A percentile compares a stretch with the other conserved stretches of the same genome.
phyloP scores from a whole-genome alignment of 2,113 vertebrate species.

The Sinocyclocheilus grahami region DNA sequence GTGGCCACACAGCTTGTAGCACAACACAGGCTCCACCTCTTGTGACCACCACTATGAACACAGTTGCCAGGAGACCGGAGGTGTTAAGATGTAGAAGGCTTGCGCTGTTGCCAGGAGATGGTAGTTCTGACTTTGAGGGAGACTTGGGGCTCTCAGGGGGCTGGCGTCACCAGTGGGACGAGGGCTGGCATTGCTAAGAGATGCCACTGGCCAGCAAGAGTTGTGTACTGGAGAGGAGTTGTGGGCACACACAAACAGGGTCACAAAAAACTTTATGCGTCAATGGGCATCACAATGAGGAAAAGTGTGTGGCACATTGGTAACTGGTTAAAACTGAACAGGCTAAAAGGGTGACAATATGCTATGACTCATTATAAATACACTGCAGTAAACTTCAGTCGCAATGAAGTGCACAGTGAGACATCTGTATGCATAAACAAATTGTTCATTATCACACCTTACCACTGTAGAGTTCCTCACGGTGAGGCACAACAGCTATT shows the following conservation, averaged over 20 bases:
- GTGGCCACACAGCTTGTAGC: slow-evolving; percentile 57
- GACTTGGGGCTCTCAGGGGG: slow-evolving; percentile 52
- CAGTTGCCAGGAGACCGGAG: slow-evolving; percentile 66
- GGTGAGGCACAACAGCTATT: neutral
- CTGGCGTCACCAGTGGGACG: slow-evolving; percentile 44
- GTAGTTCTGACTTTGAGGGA: slow-evolving; percentile 38
- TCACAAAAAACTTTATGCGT: slow-evolving; percentile 49
- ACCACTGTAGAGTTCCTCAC: neutral
- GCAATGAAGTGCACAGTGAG: neutral
- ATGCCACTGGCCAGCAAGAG: slow-evolving; percentile 43
- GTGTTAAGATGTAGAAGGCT: slow-evolving; percentile 66
- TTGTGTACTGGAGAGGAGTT: slow-evolving; percentile 33
- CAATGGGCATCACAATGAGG: slow-evolving; percentile 47
- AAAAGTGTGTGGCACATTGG: slow-evolving; percentile 36
- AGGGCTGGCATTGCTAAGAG: slow-evolving; percentile 51
- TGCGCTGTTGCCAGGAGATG: slow-evolving; percentile 65
- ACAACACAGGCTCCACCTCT: slow-evolving; percentile 17
- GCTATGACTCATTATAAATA: neutral
- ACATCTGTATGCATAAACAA: slow-evolving; percentile 7
- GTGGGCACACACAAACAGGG: neutral
- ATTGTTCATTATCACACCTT: slow-evolving; percentile 1
- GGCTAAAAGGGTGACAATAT: slow-evolving; percentile 9
- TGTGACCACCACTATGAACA: slow-evolving; percentile 63
- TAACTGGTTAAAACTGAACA: slow-evolving; percentile 37
- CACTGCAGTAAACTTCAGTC: neutral